These are phyloP conservation scores for Chirona hameri DNA, from an alignment of 2,888 invertebrate genomes.

Conservation along the genomic window DNA sequence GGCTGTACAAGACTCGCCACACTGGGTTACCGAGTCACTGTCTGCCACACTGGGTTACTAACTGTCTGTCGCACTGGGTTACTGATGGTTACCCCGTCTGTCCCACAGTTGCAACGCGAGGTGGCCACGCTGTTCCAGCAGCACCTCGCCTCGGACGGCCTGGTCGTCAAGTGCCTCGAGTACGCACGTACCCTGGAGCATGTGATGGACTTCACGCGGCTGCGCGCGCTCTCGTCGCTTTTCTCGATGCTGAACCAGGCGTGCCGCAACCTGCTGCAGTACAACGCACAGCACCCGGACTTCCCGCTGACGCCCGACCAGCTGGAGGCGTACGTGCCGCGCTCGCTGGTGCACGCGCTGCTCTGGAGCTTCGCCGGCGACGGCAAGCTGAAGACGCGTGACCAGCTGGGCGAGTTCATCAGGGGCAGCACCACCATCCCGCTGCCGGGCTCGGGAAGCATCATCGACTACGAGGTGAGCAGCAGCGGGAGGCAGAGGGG, in stretches of 20 bases:
- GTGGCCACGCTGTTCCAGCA: slow-evolving; percentile 80
- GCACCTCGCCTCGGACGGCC: slow-evolving; percentile 84
- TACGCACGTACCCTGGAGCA: slow-evolving; percentile 85
- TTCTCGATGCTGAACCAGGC: slow-evolving; percentile 95
- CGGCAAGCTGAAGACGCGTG: slow-evolving; percentile 90
- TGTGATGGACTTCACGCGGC: slow-evolving; percentile 98
- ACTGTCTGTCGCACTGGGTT: no score
- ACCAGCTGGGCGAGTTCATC: slow-evolving; percentile 93
- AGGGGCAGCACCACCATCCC: slow-evolving; percentile 90
- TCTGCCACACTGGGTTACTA: no score
- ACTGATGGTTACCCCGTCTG: no score
- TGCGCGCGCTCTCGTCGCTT: slow-evolving; percentile 88
- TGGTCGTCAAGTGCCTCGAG: slow-evolving; percentile 88
- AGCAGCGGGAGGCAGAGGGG: no score
- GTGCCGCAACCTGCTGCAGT: slow-evolving; percentile 76
- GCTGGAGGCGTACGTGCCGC: slow-evolving; percentile 88
- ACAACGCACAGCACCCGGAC: slow-evolving; percentile 89
- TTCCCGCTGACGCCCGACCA: slow-evolving; percentile 91
- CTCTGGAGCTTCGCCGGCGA: slow-evolving; percentile 99
- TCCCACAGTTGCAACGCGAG: slow-evolving; percentile 72
- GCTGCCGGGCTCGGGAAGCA: slow-evolving; percentile 72
- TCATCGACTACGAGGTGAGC: slow-evolving; percentile 90
- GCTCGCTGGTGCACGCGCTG: slow-evolving; percentile 85
- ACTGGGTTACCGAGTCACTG: no score
- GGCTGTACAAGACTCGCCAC: no score